These are phyloP conservation scores for Autographa pulchrina DNA, from an alignment of 2,888 invertebrate genomes.

Conservation along the genomic window DNA sequence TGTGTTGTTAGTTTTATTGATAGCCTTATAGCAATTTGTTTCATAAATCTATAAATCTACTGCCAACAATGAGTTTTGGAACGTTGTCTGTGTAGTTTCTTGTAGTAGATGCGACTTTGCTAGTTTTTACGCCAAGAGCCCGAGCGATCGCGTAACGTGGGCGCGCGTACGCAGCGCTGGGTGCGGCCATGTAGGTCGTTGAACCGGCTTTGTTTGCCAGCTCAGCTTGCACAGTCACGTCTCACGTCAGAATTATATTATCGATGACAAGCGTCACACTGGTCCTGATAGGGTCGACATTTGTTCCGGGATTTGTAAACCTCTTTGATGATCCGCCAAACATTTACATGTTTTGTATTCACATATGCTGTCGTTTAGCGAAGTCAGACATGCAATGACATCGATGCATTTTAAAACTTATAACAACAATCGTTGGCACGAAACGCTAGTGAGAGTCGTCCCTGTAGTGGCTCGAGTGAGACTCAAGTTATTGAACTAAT, in stretches of 20 bases:
- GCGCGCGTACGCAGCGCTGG: constrained; percentile 79
- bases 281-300: constrained; percentile 54
- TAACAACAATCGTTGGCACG: constrained; percentile 76
- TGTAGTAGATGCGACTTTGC: constrained; percentile 51
- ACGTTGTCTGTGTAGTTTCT: constrained; percentile 22
- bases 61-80: constrained; percentile 19
- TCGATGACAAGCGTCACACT: constrained; percentile 74
- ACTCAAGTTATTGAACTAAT: constrained; percentile 61
- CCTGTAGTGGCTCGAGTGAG: constrained; percentile 24
- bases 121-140: constrained; percentile 63
- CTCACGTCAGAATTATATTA: constrained; percentile 78
- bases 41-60: constrained; percentile 12
- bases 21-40: background rate
- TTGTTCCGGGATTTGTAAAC: constrained; percentile 44
- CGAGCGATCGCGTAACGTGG: constrained; percentile 78
- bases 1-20: background rate
- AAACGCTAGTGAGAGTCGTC: constrained; percentile 77
- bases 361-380: constrained; percentile 19
- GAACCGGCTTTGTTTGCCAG: constrained; percentile 89
- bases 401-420: constrained; percentile 63
- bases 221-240: constrained; percentile 83
- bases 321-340: constrained; percentile 38
- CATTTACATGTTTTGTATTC: constrained; percentile 32
- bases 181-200: constrained; percentile 85
- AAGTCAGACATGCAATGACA: constrained; percentile 24